phyloP scores from a whole-genome alignment of 2,797 vertebrate species.

The Coluber constrictor region DNA sequence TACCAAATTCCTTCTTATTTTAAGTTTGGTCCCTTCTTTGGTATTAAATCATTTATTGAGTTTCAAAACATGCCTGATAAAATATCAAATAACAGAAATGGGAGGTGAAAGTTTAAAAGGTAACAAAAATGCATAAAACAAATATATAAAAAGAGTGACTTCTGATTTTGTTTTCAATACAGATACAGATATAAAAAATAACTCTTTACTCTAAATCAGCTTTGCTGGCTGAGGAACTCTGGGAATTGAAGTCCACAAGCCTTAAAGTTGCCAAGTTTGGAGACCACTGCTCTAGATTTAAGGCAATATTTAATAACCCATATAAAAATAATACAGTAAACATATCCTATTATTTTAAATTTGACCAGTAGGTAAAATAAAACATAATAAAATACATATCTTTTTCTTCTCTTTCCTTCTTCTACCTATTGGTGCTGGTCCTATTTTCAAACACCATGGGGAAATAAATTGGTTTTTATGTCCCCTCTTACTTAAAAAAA shows the following conservation, averaged over 20 bases:
- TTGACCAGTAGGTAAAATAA: neutral
- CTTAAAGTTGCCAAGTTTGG: no score
- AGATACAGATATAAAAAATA: neutral
- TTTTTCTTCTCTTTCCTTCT: neutral
- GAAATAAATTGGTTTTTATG: neutral
- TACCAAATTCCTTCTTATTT: neutral
- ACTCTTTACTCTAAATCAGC: neutral
- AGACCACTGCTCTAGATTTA: neutral
- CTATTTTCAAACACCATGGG: neutral
- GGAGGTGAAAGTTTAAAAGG: neutral
- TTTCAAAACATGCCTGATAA: neutral
- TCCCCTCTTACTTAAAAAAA: neutral
- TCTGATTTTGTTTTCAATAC: neutral
- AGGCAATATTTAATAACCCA: neutral
- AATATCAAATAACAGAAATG: neutral
- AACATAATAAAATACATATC: neutral
- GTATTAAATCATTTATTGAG: neutral
- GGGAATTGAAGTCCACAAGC: no score
- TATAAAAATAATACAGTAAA: neutral
- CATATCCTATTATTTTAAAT: neutral
- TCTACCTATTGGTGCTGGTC: neutral
- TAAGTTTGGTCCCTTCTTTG: neutral
- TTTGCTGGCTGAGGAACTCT: no score
- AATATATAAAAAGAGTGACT: neutral
- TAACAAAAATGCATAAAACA: neutral